Conservation (phyloP, 2,888 invertebrate genomes). For the Caenorhabditis angaria region DNA sequence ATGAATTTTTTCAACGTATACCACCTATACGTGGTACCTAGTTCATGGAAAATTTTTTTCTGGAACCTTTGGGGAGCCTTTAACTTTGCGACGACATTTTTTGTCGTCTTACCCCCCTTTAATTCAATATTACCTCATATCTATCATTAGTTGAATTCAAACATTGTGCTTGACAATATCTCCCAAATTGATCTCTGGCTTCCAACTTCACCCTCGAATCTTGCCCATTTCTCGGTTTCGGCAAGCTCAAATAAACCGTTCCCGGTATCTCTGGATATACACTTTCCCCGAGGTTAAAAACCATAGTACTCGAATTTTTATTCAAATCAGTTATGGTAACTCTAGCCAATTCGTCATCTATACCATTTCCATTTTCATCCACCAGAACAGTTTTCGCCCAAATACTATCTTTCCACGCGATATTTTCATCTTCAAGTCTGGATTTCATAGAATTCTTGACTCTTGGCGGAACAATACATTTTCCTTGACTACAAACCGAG, state of each 20-base stretch:
- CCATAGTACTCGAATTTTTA: constrained; percentile 25
- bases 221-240: constrained; percentile 59
- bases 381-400: constrained; percentile 69
- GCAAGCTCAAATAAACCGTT: constrained; percentile 65
- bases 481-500: constrained; percentile 55
- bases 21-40: no score
- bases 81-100: no score
- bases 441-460: constrained; percentile 22
- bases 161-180: constrained; percentile 70
- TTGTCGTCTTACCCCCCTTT: neutral
- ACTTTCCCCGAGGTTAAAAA: constrained; percentile 17
- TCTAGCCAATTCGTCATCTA: constrained; percentile 39
- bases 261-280: constrained; percentile 63
- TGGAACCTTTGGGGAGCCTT: no score
- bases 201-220: constrained; percentile 57
- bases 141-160: constrained; percentile 63
- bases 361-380: constrained; percentile 46
- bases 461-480: constrained; percentile 39
- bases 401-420: constrained; percentile 46
- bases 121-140: constrained; percentile 69
- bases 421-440: constrained; percentile 32
- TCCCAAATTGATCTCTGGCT: constrained; percentile 65
- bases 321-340: constrained; percentile 29
- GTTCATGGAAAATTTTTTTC: no score
- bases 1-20: no score